Base-by-base conservation (phyloP, 2,888 invertebrate species). In the Agrochola lychnidis region DNA sequence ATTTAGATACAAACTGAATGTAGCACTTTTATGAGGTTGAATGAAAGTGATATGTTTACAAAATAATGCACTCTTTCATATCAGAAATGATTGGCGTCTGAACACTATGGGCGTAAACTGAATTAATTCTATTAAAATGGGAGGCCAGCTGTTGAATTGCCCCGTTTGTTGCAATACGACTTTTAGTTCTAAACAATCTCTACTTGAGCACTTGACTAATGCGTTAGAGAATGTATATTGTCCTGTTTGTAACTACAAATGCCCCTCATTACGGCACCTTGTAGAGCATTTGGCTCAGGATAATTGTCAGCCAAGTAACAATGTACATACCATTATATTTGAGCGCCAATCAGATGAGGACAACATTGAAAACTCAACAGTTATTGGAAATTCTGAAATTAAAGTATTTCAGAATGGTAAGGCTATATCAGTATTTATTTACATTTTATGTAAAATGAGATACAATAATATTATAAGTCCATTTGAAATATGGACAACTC, bases 151-250 rank as follows among this genome's bases (percentile, higher is more conserved):
- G 90, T 97, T 89, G 91, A 95, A 92, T 83, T 98, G 98, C 87
- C 97, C 98, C 59, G 95, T 98, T 91, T 98, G 98, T 92, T 98
- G 98, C 89, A 97, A 97, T 79, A 97, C 97, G 91, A 97, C 95
- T 76, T 98, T 98, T 94, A 91, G 94, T 80, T 97, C 97, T 76
- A 97, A 97, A 81, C 93, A 97, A 94, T 89, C 97, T 95, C 94
- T 97, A 96, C 85, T 94, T 95, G 88, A 97, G 93, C 95, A 96
- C 89, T 95, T 98, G 89, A 93, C 96, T 45, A 97, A 97, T 90
- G 87, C 92, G 70, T 86, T 91, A 74, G 88, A 91, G 36, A 97
- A 97, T 93, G 90, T 98, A 76, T 94, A 94, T 86, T 98, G 98
- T 88, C 97, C 98, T 36, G 92, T 97, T 80, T 98, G 98, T 90